Percentiles rank a stretch among this genome's conserved stretches.
Evolutionary conservation across 2,797 vertebrate species (phyloP).

Genomic region (Calcarius lapponicus): DNA sequence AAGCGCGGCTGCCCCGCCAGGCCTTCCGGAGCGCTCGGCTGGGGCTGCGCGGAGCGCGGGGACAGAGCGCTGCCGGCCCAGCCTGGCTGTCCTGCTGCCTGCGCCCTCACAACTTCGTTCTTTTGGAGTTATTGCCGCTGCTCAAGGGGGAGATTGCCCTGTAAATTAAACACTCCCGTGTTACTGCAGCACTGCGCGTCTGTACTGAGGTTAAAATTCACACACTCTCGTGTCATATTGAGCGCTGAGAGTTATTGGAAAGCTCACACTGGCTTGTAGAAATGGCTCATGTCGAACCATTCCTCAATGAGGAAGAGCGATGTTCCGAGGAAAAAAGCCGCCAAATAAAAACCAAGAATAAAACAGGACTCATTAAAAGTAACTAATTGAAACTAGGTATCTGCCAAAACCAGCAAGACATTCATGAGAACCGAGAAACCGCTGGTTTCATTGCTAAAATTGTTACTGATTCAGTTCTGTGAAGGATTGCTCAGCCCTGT

Average conservation of each 20-base stretch:
- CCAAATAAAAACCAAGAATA: neutral
- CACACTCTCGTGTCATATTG: accelerated
- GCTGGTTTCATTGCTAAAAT: neutral
- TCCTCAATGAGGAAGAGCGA: neutral
- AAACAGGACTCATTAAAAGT: neutral
- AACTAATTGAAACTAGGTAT: neutral
- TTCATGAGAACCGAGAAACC: neutral
- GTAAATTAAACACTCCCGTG: neutral
- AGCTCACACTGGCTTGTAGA: neutral
- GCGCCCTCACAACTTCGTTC: accelerated
- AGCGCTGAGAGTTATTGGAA: accelerated
- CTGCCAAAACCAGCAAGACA: too few species aligned
- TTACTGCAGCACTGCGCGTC: neutral
- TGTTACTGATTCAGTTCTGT: neutral
- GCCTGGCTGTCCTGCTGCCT: neutral
- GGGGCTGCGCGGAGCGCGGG: accelerated
- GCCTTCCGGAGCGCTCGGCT: neutral
- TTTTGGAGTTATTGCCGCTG: accelerated
- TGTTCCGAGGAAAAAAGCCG: neutral
- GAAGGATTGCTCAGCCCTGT: neutral
- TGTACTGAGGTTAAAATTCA: neutral
- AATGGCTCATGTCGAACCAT: accelerated
- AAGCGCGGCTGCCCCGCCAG: neutral
- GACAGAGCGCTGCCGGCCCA: neutral
- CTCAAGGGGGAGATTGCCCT: too few species aligned